Percentiles rank a stretch among this genome's conserved stretches.
phyloP scores from a whole-genome alignment of 2,113 vertebrate genomes.

The Notiomystis cincta region DNA sequence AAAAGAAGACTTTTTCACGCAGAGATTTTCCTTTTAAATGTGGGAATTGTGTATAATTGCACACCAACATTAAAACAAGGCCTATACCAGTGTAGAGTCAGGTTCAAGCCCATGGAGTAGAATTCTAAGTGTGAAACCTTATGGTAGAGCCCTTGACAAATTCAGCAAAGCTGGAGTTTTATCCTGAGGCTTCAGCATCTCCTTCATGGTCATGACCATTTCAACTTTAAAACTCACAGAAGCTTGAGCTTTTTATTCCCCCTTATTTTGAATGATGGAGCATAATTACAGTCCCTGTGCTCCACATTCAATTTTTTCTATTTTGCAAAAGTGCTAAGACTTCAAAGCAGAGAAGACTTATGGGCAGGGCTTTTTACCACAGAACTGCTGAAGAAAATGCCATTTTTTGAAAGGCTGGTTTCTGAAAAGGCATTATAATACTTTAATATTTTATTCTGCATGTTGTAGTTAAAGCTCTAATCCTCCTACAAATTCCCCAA shows the following conservation, averaged over 20 bases:
- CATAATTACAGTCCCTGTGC: not conserved
- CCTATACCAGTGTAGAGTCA: not conserved
- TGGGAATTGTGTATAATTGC: not conserved
- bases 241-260: not conserved
- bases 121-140: not conserved
- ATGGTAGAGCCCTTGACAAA: not conserved
- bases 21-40: not conserved
- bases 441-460: not conserved
- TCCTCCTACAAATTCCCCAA: not conserved
- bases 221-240: not conserved
- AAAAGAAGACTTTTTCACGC: not conserved
- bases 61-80: accelerated
- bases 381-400: not conserved
- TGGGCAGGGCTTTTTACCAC: not conserved
- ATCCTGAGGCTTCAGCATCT: not conserved
- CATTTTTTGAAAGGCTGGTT: not conserved
- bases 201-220: not conserved
- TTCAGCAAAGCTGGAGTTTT: not conserved
- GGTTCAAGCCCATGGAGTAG: not conserved
- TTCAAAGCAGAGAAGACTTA: constrained; percentile 23
- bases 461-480: not conserved
- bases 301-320: not conserved
- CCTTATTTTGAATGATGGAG: not conserved
- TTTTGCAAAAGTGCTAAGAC: constrained; percentile 5
- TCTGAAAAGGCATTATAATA: not conserved